Conservation (phyloP, 2,888 invertebrate genomes). For the Pachliopta kotzebuea region DNA sequence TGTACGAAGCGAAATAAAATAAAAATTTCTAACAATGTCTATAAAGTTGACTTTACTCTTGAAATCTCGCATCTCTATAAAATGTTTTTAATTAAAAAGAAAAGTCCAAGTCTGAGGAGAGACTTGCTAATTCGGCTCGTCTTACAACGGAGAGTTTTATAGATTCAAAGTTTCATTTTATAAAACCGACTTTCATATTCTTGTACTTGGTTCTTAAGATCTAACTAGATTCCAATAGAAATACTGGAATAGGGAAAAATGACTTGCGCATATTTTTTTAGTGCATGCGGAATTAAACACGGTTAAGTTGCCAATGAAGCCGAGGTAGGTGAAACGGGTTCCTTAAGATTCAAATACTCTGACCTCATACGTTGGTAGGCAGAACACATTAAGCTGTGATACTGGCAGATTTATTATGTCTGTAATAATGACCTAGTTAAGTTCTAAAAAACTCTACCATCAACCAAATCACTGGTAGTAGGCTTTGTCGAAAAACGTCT, state of each 20-base stretch:
- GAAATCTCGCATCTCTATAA: slow-evolving; percentile 54
- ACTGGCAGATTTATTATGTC: too few relatives aligned
- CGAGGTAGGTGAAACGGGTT: too few relatives aligned
- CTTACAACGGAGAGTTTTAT: slow-evolving; percentile 52
- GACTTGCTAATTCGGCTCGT: slow-evolving; percentile 74
- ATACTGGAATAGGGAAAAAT: neutral
- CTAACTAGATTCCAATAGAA: slow-evolving; percentile 12
- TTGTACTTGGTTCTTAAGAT: slow-evolving; percentile 30
- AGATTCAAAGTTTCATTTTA: slow-evolving; percentile 57
- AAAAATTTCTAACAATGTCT: slow-evolving; percentile 30
- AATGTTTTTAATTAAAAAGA: slow-evolving; percentile 73
- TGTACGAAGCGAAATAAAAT: slow-evolving; percentile 26
- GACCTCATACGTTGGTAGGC: too few relatives aligned
- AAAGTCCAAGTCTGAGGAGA: slow-evolving; percentile 53
- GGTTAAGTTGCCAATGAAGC: too few relatives aligned
- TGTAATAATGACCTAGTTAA: too few relatives aligned
- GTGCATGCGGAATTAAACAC: too few relatives aligned
- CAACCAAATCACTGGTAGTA: too few relatives aligned
- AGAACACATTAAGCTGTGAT: too few relatives aligned
- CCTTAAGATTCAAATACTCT: too few relatives aligned
- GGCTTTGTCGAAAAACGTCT: too few relatives aligned
- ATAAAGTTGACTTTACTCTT: slow-evolving; percentile 47
- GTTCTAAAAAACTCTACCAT: too few relatives aligned
- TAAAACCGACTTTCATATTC: slow-evolving; percentile 62
- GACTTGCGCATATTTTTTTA: too few relatives aligned